Evolutionary conservation across 1,140 invertebrate genomes (phyloP).

Genomic region (Drosophila suzukii): DNA sequence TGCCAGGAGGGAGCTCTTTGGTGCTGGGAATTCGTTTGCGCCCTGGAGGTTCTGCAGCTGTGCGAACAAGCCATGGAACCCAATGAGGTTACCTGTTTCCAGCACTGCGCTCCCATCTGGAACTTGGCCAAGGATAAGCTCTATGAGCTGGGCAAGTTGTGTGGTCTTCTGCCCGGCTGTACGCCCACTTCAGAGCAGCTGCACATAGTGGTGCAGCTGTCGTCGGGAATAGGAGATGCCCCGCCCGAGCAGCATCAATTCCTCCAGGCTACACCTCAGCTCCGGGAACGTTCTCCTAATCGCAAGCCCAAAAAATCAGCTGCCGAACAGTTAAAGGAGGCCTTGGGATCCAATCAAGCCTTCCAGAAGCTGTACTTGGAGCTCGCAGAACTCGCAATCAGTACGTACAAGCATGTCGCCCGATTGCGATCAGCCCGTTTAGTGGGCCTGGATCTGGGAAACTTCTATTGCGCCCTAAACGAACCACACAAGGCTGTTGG

Average conservation of each 20-base stretch:
- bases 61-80: constrained; percentile 89
- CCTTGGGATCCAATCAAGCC: constrained; percentile 94
- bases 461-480: constrained; percentile 94
- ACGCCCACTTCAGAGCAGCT: constrained; percentile 94
- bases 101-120: constrained; percentile 95
- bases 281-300: constrained; percentile 78
- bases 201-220: constrained; percentile 94
- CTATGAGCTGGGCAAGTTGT: constrained; percentile 93
- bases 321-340: constrained; percentile 94
- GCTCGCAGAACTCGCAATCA: constrained; percentile 96
- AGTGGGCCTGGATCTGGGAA: constrained; percentile 94
- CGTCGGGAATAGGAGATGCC: constrained; percentile 94
- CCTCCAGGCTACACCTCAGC: constrained; percentile 69
- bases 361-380: constrained; percentile 97
- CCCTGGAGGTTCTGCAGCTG: constrained; percentile 93
- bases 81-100: constrained; percentile 88
- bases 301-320: constrained; percentile 86
- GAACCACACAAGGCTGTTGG: constrained; percentile 94
- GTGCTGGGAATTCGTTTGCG: constrained; percentile 97
- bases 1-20: constrained; percentile 92
- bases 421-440: constrained; percentile 92
- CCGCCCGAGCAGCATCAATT: constrained; percentile 73
- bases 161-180: constrained; percentile 95
- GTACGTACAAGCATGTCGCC: constrained; percentile 98
- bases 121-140: constrained; percentile 97